Percentiles rank a stretch among this genome's conserved stretches.
phyloP scores from a whole-genome alignment of 2,797 vertebrate genomes.

The Orestias chungarensis region DNA sequence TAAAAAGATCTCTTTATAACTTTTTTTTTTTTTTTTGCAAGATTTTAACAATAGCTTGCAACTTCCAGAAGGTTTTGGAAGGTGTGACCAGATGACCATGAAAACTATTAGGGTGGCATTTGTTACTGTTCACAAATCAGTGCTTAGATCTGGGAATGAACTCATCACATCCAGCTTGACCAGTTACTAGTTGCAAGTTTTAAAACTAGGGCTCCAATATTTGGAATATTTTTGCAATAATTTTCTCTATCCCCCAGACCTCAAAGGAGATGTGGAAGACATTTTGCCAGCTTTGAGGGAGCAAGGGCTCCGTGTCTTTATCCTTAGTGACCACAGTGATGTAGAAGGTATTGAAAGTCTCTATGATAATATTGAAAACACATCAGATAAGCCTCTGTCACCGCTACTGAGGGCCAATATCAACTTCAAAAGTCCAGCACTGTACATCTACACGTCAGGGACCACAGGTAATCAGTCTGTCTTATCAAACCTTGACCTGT shows the following conservation, averaged over 20 bases:
- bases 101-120: too few species aligned
- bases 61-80: too few species aligned
- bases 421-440: slow-evolving; percentile 73
- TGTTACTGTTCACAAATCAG: not conserved
- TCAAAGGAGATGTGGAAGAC: slow-evolving; percentile 82
- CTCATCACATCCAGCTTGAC: not conserved
- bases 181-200: not conserved
- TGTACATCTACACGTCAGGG: slow-evolving; percentile 93
- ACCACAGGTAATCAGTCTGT: slow-evolving; percentile 84
- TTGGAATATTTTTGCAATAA: too few species aligned
- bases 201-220: too few species aligned
- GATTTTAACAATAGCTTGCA: too few species aligned
- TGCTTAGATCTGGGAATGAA: not conserved
- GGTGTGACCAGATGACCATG: too few species aligned
- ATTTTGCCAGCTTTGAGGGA: slow-evolving; percentile 81
- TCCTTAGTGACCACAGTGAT: slow-evolving; percentile 73
- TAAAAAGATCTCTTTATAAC: too few species aligned
- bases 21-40: too few species aligned
- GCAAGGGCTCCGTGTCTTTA: slow-evolving; percentile 76
- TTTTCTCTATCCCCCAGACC: slow-evolving; percentile 63
- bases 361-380: slow-evolving; percentile 79
- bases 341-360: slow-evolving; percentile 79
- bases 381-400: slow-evolving; percentile 79
- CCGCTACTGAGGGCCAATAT: slow-evolving; percentile 79
- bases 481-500: slow-evolving; percentile 4